These are phyloP conservation scores for Eumacrocentrus americanus DNA, from an alignment of 2,888 invertebrate genomes.

Conservation along the genomic window DNA sequence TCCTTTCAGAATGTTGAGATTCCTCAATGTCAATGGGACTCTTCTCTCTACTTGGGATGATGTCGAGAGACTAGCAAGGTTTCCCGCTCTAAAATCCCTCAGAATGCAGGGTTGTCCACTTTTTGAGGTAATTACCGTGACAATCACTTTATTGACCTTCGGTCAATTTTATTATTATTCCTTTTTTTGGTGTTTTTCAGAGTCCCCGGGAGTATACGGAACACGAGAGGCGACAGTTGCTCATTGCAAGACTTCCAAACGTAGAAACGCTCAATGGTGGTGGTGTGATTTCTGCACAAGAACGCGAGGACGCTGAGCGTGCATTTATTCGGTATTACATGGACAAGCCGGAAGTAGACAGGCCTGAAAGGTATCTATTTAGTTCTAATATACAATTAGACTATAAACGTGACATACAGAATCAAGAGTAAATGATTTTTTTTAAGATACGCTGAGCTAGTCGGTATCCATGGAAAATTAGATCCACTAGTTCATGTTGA, in stretches of 20 bases:
- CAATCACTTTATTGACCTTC: constrained; percentile 22
- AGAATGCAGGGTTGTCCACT: constrained; percentile 78
- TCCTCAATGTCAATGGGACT: constrained; percentile 85
- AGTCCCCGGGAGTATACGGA: constrained; percentile 79
- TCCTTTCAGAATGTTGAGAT: constrained; percentile 71
- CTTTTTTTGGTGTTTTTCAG: constrained; percentile 39
- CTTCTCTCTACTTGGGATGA: constrained; percentile 86
- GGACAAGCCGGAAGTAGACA: constrained; percentile 83
- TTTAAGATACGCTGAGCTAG: constrained; percentile 78
- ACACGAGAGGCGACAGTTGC: constrained; percentile 84
- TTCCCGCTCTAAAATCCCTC: constrained; percentile 82
- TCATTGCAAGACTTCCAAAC: constrained; percentile 87
- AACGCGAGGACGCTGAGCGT: constrained; percentile 90
- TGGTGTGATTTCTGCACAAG: constrained; percentile 79
- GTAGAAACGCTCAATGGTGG: constrained; percentile 89
- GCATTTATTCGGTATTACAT: constrained; percentile 92
- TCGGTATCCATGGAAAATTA: constrained; percentile 84
- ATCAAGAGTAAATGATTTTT: neutral
- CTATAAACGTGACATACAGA: neutral
- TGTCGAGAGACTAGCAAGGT: constrained; percentile 82
- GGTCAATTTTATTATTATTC: neutral
- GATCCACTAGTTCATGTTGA: constrained; percentile 89
- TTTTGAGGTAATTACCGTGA: constrained; percentile 63
- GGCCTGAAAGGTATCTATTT: constrained; percentile 74
- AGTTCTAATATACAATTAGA: neutral